Conservation (phyloP, 2,888 invertebrate species). For the Scrobipalpa atriplicella region DNA sequence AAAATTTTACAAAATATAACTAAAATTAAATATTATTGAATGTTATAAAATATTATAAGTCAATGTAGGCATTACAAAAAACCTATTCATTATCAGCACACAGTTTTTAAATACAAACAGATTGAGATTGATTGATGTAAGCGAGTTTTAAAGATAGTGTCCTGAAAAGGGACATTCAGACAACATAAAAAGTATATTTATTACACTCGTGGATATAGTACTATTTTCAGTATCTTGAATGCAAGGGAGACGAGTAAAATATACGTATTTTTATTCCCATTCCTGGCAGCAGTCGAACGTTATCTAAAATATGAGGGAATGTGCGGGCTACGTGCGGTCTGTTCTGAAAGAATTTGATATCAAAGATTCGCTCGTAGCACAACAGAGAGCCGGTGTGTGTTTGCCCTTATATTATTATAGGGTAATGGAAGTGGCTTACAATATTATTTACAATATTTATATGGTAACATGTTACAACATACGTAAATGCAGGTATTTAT, state of each 20-base stretch:
- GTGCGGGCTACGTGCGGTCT: conserved; percentile 68
- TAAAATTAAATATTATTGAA: too few relatives aligned
- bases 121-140: background rate
- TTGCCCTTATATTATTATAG: conserved; percentile 31
- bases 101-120: background rate
- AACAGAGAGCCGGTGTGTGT: conserved; percentile 41
- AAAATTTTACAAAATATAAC: too few relatives aligned
- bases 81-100: background rate
- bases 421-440: conserved; percentile 35
- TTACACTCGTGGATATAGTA: background rate
- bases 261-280: conserved; percentile 70
- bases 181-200: background rate
- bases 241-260: conserved; percentile 56
- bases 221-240: background rate
- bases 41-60: too few relatives aligned
- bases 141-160: conserved; percentile 3
- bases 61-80: too few relatives aligned
- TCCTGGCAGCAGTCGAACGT: conserved; percentile 69
- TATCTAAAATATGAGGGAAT: conserved; percentile 77
- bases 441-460: background rate
- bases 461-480: too few relatives aligned
- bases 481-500: too few relatives aligned
- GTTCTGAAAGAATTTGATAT: conserved; percentile 77
- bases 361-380: conserved; percentile 64
- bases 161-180: background rate